phyloP scores from a whole-genome alignment of 2,113 vertebrate genomes.

The Stigmatopora nigra region DNA sequence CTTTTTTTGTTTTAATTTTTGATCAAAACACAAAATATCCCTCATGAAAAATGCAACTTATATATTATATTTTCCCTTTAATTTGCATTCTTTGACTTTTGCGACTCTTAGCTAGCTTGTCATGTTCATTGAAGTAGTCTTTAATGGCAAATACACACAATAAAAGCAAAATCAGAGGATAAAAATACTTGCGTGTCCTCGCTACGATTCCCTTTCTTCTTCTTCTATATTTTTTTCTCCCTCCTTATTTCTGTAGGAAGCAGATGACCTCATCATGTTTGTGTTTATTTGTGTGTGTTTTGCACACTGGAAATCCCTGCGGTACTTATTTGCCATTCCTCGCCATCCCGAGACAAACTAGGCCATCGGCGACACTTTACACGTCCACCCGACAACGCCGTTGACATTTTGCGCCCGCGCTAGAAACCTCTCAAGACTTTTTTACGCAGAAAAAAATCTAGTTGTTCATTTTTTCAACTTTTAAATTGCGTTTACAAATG shows the following conservation, averaged over 20 bases:
- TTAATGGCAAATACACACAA: neutral
- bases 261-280: slow-evolving; percentile 6
- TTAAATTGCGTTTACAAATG: neutral
- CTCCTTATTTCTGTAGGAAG: neutral
- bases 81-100: too few relatives aligned
- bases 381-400: neutral
- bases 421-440: slow-evolving; percentile 54
- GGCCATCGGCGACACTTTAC: slow-evolving; percentile 45
- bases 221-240: neutral
- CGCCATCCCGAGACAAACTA: slow-evolving; percentile 59
- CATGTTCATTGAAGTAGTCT: neutral
- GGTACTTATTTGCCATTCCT: slow-evolving; percentile 58
- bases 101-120: too few relatives aligned
- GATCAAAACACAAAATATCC: too few relatives aligned
- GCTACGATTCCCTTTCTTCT: neutral
- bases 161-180: neutral
- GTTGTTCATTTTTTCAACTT: slow-evolving; percentile 11
- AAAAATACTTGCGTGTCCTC: neutral
- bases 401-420: slow-evolving; percentile 54
- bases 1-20: too few relatives aligned
- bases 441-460: slow-evolving; percentile 42
- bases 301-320: slow-evolving; percentile 34
- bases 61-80: too few relatives aligned
- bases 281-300: slow-evolving; percentile 1
- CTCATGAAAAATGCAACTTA: too few relatives aligned